A percentile compares a stretch with the other conserved stretches of the same genome.
phyloP scores from a whole-genome alignment of 2,113 vertebrate species.

The Notothenia rossii region DNA sequence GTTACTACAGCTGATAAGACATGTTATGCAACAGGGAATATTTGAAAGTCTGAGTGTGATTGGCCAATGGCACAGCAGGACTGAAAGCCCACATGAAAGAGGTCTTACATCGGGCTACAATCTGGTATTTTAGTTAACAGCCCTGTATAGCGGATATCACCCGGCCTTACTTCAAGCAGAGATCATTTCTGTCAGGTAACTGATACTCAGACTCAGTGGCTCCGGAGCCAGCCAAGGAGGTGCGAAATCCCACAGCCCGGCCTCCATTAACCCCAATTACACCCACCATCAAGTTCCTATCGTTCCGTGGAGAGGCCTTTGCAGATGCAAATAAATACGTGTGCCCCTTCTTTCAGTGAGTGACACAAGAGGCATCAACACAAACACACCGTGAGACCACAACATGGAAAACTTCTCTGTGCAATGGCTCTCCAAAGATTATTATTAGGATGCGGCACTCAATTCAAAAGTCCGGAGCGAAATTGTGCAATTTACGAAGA shows the following conservation, averaged over 20 bases:
- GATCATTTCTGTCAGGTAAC: slow-evolving; percentile 49
- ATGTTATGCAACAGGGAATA: neutral
- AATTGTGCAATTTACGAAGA: slow-evolving; percentile 17
- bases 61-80: neutral
- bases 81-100: neutral
- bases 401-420: slow-evolving; percentile 79
- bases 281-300: slow-evolving; percentile 77
- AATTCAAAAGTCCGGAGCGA: slow-evolving; percentile 7
- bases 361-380: neutral
- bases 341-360: slow-evolving; percentile 66
- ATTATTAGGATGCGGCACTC: slow-evolving; percentile 30
- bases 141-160: slow-evolving; percentile 18
- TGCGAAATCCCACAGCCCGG: slow-evolving; percentile 77
- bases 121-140: neutral
- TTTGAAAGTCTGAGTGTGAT: neutral
- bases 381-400: neutral
- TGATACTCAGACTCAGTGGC: slow-evolving; percentile 82
- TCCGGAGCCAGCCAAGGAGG: slow-evolving; percentile 63
- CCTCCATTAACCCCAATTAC: slow-evolving; percentile 83
- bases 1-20: neutral
- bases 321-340: slow-evolving; percentile 81
- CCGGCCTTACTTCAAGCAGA: slow-evolving; percentile 28
- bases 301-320: slow-evolving; percentile 76
- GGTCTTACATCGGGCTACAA: too few relatives aligned
- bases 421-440: slow-evolving; percentile 80